Evolutionary conservation across 2,797 vertebrate genomes (phyloP), one percentile per base, ranked within the genome.

Genomic region (Clarias pachynema): DNA sequence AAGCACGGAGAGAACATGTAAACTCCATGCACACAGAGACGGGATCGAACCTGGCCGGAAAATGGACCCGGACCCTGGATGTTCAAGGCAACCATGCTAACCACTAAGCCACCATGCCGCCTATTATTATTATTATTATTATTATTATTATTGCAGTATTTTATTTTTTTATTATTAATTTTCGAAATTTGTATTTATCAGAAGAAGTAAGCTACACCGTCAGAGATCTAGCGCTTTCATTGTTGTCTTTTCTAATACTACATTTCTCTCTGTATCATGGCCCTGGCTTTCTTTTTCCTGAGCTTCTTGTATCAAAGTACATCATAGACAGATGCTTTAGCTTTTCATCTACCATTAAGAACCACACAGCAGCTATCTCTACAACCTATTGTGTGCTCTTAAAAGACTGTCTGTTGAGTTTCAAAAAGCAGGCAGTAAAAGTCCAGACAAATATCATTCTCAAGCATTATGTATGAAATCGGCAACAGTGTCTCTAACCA

Each of bases 321-420:
- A 65, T 24, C 24, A 44, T 44, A 63, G 60, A 44, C 78, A 26
- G 24, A 65, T 8, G 8, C 14, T 40, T 37, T 26, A 79, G 37
- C 77, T 29, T 63, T 79, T 49, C 24, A 65, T 80, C 78, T 80
- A 49, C 60, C 60, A 65, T 65, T 29, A 29, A 80, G 34, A 44
- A 44, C 6, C 60, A 26, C 22, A 65, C 78, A 63, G 24, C 34
- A 44, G 24, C 26, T 15, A 44, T 44, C 34, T 79, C 37, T 44
- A 40, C 37, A 26, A 44, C 26, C 34, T 63, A 63, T 79, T 79
- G 34, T 79, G 8, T 63, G 78, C 24, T 40, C 6, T 63, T 65
- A 10, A 79, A 63, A 65, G 77, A 4, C 59, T 26, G 59, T 63
- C 59, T 63, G 34, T 37, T 18, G 37, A n/a, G 15, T 79, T 79